Evolutionary conservation across 2,797 vertebrate genomes (phyloP).

Genomic region (Dallia pectoralis): DNA sequence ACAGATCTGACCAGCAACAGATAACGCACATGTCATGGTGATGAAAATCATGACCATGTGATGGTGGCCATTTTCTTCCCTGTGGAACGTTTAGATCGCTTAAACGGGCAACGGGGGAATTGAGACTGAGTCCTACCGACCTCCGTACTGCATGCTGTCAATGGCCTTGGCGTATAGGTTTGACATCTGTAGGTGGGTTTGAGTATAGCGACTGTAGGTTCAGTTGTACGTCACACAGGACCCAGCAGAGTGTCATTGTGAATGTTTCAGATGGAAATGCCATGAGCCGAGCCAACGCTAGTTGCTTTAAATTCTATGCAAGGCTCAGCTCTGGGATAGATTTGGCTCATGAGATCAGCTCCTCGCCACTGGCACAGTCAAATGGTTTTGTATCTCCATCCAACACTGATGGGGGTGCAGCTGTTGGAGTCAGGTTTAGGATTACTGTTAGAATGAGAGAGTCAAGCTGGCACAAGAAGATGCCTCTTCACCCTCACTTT

Average conservation of each 20-base stretch:
- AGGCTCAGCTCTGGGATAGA: conserved; percentile 30
- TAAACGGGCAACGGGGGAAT: background rate
- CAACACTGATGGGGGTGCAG: conserved; percentile 43
- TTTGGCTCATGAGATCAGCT: conserved; percentile 45
- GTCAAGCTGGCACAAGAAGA: background rate
- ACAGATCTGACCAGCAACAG: background rate
- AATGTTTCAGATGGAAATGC: background rate
- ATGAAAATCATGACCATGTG: background rate
- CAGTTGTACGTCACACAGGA: conserved; percentile 9
- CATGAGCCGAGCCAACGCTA: background rate
- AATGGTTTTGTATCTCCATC: conserved; percentile 33
- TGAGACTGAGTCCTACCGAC: conserved; percentile 1
- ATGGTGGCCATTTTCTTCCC: background rate
- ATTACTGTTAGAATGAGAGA: too few species aligned
- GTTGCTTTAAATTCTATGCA: background rate
- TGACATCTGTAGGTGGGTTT: conserved; percentile 19
- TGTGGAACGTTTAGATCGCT: background rate
- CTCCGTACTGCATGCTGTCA: background rate
- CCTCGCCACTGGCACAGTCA: conserved; percentile 43
- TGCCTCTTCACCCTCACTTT: conserved; percentile 2
- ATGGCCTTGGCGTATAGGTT: background rate
- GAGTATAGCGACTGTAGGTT: conserved; percentile 19
- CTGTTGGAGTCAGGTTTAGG: conserved; percentile 19
- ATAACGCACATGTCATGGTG: background rate
- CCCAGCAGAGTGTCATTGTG: background rate